Evolutionary conservation across 2,888 invertebrate species (phyloP).

Genomic region (Apodemia mormo): DNA sequence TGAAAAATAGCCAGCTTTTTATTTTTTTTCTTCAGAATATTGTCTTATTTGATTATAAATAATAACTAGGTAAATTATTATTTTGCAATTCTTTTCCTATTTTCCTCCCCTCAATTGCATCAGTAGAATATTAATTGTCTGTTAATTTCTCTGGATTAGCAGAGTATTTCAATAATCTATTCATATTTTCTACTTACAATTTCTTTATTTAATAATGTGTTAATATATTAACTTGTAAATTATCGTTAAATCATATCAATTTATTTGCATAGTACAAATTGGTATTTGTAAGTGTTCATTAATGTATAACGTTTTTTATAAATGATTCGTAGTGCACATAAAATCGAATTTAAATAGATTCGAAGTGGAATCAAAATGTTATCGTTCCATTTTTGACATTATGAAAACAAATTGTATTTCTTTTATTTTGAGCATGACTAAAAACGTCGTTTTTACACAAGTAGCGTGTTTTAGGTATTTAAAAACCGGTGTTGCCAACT

Average conservation of each 20-base stretch:
- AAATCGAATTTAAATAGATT: slow-evolving; percentile 6
- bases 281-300: slow-evolving; percentile 28
- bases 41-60: no score
- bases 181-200: no score
- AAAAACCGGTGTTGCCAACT: slow-evolving; percentile 49
- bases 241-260: slow-evolving; percentile 20
- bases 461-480: slow-evolving; percentile 12
- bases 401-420: background rate
- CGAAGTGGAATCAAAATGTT: slow-evolving; percentile 15
- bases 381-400: slow-evolving; percentile 18
- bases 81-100: no score
- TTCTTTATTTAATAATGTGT: no score
- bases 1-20: no score
- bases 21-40: no score
- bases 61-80: no score
- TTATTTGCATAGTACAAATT: slow-evolving; percentile 40
- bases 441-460: background rate
- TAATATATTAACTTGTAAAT: background rate
- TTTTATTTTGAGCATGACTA: background rate
- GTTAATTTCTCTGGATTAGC: no score
- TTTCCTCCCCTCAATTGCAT: background rate
- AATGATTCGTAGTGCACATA: slow-evolving; percentile 12
- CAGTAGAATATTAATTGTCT: background rate
- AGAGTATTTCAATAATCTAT: no score
- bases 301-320: slow-evolving; percentile 11